A percentile compares a stretch with the other conserved stretches of the same genome.
These are phyloP conservation scores for Trigoniulus corallinus DNA, from an alignment of 1,140 invertebrate genomes.

Conservation along the genomic window DNA sequence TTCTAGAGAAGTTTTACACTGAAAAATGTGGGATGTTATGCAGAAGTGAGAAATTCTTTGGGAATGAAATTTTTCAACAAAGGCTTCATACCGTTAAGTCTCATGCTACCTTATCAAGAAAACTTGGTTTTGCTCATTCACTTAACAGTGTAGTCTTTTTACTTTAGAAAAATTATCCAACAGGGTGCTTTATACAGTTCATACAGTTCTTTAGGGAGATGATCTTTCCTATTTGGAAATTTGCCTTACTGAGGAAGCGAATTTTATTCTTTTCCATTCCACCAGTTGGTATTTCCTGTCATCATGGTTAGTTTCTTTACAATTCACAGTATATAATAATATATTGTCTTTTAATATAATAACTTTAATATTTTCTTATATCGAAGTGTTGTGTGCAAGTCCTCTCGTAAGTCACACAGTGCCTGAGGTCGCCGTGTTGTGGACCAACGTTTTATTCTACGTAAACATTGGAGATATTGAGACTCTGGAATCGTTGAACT, in stretches of 20 bases:
- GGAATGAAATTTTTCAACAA: too few relatives aligned
- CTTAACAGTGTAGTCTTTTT: slow-evolving; percentile 3
- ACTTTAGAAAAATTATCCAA: slow-evolving; percentile 26
- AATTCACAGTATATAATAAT: not conserved
- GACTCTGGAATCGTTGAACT: slow-evolving; percentile 23
- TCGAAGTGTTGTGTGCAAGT: not conserved
- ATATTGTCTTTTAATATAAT: not conserved
- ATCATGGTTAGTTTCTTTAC: slow-evolving; percentile 23
- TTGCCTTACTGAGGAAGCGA: slow-evolving; percentile 25
- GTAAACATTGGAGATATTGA: slow-evolving; percentile 31
- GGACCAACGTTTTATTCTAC: slow-evolving; percentile 21
- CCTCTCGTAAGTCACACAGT: not conserved
- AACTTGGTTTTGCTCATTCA: not conserved
- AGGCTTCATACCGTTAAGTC: too few relatives aligned
- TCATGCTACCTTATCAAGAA: not conserved
- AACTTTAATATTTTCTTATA: not conserved
- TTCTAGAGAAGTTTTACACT: slow-evolving; percentile 13
- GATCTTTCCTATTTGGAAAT: slow-evolving; percentile 29
- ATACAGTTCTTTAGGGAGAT: slow-evolving; percentile 29
- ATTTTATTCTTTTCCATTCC: slow-evolving; percentile 31
- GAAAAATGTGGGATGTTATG: not conserved
- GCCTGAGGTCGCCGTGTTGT: not conserved
- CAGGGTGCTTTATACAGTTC: slow-evolving; percentile 29
- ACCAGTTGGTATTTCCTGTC: slow-evolving; percentile 30
- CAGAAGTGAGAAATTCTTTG: not conserved